Percentiles rank a stretch among this genome's conserved stretches.
phyloP scores from a whole-genome alignment of 53 echinoderm and acorn worm genomes.

The Temnopleurus reevesii region DNA sequence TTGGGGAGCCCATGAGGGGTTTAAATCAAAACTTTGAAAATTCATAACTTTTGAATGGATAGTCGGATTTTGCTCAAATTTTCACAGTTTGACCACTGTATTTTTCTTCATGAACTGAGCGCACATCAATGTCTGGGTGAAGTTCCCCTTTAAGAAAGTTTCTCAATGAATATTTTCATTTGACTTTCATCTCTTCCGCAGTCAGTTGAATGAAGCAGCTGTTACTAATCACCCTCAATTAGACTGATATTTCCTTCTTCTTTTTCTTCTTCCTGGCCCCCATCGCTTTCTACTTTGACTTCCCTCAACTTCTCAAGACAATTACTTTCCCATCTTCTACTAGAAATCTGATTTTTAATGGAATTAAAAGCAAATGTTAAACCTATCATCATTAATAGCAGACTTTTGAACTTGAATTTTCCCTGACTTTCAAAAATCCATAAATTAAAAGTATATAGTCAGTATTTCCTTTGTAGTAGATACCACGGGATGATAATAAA shows the following conservation, averaged over 20 bases:
- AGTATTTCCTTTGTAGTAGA: no score
- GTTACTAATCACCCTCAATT: slow-evolving; percentile 49
- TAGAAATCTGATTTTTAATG: slow-evolving; percentile 32
- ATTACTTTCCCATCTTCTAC: slow-evolving; percentile 33
- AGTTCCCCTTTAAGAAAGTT: slow-evolving; percentile 24
- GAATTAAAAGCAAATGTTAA: slow-evolving; percentile 52
- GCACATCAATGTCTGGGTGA: no score
- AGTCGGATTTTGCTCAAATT: no score
- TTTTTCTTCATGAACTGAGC: no score
- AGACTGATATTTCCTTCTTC: slow-evolving; percentile 42
- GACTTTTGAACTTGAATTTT: neutral
- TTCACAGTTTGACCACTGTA: no score
- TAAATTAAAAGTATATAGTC: no score
- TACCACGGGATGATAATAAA: no score
- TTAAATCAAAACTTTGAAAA: no score
- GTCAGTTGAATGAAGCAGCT: neutral
- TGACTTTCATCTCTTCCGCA: slow-evolving; percentile 38
- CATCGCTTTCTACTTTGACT: neutral
- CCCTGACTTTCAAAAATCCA: no score
- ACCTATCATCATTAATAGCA: slow-evolving; percentile 48
- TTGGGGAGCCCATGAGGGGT: no score
- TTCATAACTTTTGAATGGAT: no score
- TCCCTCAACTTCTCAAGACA: neutral
- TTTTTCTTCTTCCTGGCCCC: slow-evolving; percentile 13
- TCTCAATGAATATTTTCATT: slow-evolving; percentile 47